Base-by-base conservation (phyloP, 2,797 vertebrate genomes). In the Danio jaintianensis region DNA sequence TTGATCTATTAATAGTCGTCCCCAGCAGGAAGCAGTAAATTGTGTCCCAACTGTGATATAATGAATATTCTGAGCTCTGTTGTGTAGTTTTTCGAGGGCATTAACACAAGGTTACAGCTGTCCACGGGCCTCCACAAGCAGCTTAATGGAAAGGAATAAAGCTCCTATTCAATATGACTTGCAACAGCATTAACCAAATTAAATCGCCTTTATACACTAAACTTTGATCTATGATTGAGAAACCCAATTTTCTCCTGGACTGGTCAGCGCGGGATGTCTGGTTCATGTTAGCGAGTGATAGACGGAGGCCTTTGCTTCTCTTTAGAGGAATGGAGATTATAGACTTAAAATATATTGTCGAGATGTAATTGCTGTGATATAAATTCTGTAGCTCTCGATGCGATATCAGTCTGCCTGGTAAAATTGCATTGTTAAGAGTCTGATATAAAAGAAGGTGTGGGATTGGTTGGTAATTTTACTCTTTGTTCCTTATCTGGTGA, bases 61-160 rank as follows among this genome's bases (percentile, higher is more conserved):
- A 82, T 73, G 64, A 85, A 82, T 84, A 86, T 80, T 80, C 73
- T 38, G 9, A 77, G 82, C n/a, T 82, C 16, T 73, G 58, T 61
- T 82, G 68, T 15, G 16, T 29, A 61, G 68, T 73, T 84, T 71
- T 71, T 68, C 38, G 50, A 81, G 83, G 83, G 59, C 75, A 16
- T 83, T 73, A 76, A 58, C 4, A 18, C 85, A 83, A 84, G 83
- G 81, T 84, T 79, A 75, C 83, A 86, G 83, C 40, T 74, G n/a
- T 68, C 53, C 61, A 59, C 80, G 73, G 62, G 59, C 81, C 76
- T 3, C 58, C 66, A 47, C 47, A 78, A 84, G 80, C 81, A 83
- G 81, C 71, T 81, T 83, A 84, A 83, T 70, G 56, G 59, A 56
- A 75, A 74, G 68, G 15, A 81, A 84, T 84, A 81, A 82, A 83